A percentile compares a stretch with the other conserved stretches of the same genome.
Conservation (phyloP, 53 echinoderm and acorn worm species). For the Mesocentrotus franciscanus region DNA sequence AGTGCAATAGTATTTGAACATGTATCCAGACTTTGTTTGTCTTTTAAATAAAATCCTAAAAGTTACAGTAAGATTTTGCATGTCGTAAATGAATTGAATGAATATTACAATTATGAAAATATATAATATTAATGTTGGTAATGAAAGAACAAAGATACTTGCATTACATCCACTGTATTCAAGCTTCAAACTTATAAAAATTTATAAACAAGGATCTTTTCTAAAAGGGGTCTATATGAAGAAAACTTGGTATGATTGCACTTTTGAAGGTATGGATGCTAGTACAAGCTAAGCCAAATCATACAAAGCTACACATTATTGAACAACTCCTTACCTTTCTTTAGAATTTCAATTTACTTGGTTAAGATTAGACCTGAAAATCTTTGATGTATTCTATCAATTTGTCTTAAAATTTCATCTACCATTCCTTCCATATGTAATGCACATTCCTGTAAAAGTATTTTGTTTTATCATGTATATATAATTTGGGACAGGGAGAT, state of each 20-base stretch:
- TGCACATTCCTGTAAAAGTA: conserved; percentile 42
- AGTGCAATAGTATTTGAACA: conserved; percentile 39
- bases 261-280: neutral
- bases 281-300: neutral
- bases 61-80: neutral
- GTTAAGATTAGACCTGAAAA: neutral
- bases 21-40: neutral
- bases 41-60: neutral
- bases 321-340: neutral
- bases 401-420: neutral
- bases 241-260: neutral
- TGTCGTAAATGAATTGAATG: neutral
- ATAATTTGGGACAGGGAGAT: conserved; percentile 1
- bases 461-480: conserved; percentile 26
- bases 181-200: neutral
- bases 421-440: neutral
- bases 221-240: neutral
- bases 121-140: neutral
- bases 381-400: neutral
- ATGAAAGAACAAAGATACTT: neutral
- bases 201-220: neutral
- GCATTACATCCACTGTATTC: neutral
- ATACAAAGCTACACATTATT: neutral
- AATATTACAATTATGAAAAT: no score
- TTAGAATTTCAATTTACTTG: neutral